Evolutionary conservation across 2,797 vertebrate species (phyloP).

Genomic region (Karalla daura): DNA sequence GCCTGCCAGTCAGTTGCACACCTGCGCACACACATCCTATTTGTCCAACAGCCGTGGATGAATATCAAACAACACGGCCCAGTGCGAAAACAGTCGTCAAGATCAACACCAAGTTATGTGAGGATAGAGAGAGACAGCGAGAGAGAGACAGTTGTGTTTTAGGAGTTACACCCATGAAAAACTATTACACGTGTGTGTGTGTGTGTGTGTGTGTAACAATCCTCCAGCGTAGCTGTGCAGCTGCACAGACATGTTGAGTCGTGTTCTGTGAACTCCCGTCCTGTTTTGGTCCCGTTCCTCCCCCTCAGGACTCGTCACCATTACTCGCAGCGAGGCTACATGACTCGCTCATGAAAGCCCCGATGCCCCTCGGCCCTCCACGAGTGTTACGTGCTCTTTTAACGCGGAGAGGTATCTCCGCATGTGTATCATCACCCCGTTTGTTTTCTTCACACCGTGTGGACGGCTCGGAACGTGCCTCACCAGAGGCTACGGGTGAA

Average conservation of each 20-base stretch:
- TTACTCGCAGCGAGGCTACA: slow-evolving; percentile 6
- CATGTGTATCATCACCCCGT: background rate
- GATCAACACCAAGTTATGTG: slow-evolving; percentile 7
- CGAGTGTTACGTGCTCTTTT: slow-evolving; percentile 30
- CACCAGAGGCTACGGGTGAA: background rate
- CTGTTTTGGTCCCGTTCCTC: slow-evolving; percentile 9
- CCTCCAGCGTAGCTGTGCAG: background rate
- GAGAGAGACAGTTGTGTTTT: background rate
- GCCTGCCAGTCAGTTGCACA: slow-evolving; percentile 51
- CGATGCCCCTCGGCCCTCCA: slow-evolving; percentile 18
- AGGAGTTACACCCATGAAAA: background rate
- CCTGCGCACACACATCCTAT: slow-evolving; percentile 40
- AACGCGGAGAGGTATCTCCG: slow-evolving; percentile 1
- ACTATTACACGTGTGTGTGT: background rate
- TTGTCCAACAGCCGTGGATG: slow-evolving; percentile 26
- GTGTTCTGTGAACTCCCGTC: background rate
- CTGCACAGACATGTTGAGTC: background rate
- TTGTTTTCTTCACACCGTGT: background rate
- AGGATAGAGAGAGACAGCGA: no score
- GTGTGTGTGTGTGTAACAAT: background rate
- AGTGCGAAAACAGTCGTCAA: background rate
- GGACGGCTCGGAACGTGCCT: slow-evolving; percentile 7
- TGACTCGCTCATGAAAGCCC: slow-evolving; percentile 9
- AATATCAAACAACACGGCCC: slow-evolving; percentile 17
- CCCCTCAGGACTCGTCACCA: slow-evolving; percentile 21